Conservation (phyloP, 2,113 vertebrate species). For the Melanerpes formicivorus region DNA sequence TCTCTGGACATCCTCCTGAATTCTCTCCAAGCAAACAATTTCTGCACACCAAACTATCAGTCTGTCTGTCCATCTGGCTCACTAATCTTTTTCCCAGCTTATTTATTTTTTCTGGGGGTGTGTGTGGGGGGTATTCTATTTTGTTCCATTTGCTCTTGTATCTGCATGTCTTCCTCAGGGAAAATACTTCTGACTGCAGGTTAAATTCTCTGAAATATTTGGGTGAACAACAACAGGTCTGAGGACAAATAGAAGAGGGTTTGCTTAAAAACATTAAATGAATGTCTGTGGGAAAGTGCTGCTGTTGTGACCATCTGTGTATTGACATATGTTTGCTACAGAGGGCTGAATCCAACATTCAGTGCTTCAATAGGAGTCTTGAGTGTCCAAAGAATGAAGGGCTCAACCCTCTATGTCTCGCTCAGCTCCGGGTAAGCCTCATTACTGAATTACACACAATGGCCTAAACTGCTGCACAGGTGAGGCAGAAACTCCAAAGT, state of each 20-base stretch:
- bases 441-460: background rate
- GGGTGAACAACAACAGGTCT: slow-evolving; percentile 23
- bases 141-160: background rate
- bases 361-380: background rate
- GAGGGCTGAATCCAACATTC: background rate
- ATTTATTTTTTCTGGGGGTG: background rate
- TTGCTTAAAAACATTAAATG: slow-evolving; percentile 1
- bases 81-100: slow-evolving; percentile 2
- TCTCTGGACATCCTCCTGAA: background rate
- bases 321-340: slow-evolving; percentile 38
- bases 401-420: background rate
- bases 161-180: background rate
- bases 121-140: too few relatives aligned
- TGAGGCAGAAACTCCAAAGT: background rate
- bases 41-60: slow-evolving; percentile 8
- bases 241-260: slow-evolving; percentile 1
- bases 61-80: slow-evolving; percentile 53
- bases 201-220: slow-evolving; percentile 58
- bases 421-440: background rate
- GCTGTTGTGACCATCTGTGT: slow-evolving; percentile 46
- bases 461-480: background rate
- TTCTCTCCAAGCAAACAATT: background rate
- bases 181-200: background rate
- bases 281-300: slow-evolving; percentile 38
- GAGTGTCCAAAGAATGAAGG: background rate